Evolutionary conservation across 2,113 vertebrate species (phyloP).

Genomic region (Peromyscus californicus): DNA sequence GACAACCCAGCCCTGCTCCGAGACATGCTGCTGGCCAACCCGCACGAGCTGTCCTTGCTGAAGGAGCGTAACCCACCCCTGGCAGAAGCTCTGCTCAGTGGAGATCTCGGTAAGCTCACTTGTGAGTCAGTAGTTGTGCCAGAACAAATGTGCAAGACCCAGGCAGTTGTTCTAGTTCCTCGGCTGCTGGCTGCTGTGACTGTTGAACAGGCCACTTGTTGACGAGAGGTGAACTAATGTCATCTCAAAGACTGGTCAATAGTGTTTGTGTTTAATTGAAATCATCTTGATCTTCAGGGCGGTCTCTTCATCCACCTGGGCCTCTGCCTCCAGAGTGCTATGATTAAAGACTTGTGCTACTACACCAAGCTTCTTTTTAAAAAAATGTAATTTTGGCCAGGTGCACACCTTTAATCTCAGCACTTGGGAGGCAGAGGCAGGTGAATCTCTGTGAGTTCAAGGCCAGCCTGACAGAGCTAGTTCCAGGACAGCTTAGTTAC

Average conservation of each 20-base stretch:
- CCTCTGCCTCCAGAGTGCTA: background rate
- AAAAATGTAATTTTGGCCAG: background rate
- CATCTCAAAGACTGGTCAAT: background rate
- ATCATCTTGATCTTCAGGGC: background rate
- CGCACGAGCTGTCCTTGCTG: slow-evolving; percentile 97
- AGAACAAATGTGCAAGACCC: background rate
- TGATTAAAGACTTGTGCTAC: background rate
- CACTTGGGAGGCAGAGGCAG: background rate
- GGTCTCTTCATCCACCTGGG: background rate
- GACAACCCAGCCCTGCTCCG: slow-evolving; percentile 95
- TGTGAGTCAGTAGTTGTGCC: no score
- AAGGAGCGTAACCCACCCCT: slow-evolving; percentile 98
- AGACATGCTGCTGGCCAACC: slow-evolving; percentile 97
- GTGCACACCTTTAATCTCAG: background rate
- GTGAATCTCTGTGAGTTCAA: background rate
- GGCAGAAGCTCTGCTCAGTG: slow-evolving; percentile 97
- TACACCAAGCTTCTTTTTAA: background rate
- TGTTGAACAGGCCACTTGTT: background rate
- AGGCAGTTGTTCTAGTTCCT: background rate
- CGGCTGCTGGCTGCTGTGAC: background rate
- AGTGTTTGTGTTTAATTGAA: background rate
- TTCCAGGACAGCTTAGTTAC: background rate
- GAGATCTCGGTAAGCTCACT: slow-evolving; percentile 93
- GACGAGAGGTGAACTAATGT: background rate
- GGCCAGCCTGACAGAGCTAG: background rate